Evolutionary conservation across 1,140 invertebrate genomes (phyloP).

Genomic region (Orussus abietinus): DNA sequence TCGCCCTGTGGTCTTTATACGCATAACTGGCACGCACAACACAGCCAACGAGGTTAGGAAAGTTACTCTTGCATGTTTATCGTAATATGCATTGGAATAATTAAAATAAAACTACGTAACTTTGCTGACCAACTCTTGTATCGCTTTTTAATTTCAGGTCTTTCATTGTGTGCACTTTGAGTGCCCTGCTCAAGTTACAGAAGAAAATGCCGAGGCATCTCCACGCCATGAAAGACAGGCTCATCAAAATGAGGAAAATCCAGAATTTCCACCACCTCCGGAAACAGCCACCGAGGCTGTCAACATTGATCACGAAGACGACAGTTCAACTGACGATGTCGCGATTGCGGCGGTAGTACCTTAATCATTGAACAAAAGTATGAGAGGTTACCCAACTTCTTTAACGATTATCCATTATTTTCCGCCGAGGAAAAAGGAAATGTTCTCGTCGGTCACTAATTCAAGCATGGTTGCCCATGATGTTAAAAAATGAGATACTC

Average conservation of each 20-base stretch:
- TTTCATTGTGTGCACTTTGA: slow-evolving; percentile 99
- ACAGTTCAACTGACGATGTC: slow-evolving; percentile 18
- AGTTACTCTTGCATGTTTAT: slow-evolving; percentile 7
- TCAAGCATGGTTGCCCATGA: too few relatives aligned
- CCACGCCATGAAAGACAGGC: slow-evolving; percentile 22
- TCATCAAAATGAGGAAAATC: slow-evolving; percentile 9
- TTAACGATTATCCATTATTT: too few relatives aligned
- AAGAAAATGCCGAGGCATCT: slow-evolving; percentile 32
- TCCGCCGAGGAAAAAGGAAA: too few relatives aligned
- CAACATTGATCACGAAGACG: slow-evolving; percentile 39
- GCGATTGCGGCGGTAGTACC: slow-evolving; percentile 18
- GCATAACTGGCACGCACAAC: slow-evolving; percentile 92
- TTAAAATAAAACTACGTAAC: slow-evolving; percentile 1
- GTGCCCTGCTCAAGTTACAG: slow-evolving; percentile 72
- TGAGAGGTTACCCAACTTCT: background rate
- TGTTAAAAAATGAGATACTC: too few relatives aligned
- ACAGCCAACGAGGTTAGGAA: slow-evolving; percentile 87
- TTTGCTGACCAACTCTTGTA: background rate
- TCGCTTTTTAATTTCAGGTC: slow-evolving; percentile 59
- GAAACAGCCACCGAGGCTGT: slow-evolving; percentile 42
- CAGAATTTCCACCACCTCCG: slow-evolving; percentile 16
- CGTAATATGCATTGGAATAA: background rate
- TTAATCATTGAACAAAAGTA: slow-evolving; percentile 10
- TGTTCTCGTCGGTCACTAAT: too few relatives aligned
- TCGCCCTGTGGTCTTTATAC: slow-evolving; percentile 86